Conservation (phyloP, 1,140 invertebrate genomes). For the Drosophila ambigua region DNA sequence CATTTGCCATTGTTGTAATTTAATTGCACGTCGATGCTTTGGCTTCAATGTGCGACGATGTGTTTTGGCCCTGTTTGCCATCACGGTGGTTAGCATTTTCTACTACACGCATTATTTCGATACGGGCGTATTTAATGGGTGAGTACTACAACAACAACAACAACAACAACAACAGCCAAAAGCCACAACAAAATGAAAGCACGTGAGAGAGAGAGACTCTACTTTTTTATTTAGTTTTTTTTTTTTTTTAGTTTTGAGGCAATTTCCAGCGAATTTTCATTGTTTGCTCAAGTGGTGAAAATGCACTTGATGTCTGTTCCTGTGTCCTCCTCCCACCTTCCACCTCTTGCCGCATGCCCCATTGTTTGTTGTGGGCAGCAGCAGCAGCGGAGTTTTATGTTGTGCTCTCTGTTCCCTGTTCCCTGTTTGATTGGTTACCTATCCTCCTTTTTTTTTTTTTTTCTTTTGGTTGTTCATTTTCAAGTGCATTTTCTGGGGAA, state of each 20-base stretch:
- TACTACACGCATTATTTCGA: slow-evolving; percentile 90
- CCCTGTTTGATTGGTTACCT: slow-evolving; percentile 58
- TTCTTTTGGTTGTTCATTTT: slow-evolving; percentile 27
- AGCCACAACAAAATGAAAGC: no score
- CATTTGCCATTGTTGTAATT: slow-evolving; percentile 79
- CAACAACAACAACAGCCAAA: background rate
- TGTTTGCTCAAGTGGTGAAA: slow-evolving; percentile 50
- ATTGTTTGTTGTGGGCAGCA: slow-evolving; percentile 11
- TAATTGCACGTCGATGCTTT: slow-evolving; percentile 84
- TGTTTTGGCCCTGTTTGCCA: slow-evolving; percentile 87
- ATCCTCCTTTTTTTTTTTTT: background rate
- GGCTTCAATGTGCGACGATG: slow-evolving; percentile 89
- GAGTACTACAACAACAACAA: slow-evolving; percentile 62
- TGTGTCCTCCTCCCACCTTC: slow-evolving; percentile 1
- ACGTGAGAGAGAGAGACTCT: background rate
- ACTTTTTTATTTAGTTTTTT: background rate
- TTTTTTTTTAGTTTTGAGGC: slow-evolving; percentile 12
- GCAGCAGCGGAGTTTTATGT: background rate
- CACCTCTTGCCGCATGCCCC: background rate
- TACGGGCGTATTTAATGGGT: slow-evolving; percentile 89
- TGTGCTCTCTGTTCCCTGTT: slow-evolving; percentile 49
- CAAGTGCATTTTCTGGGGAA: slow-evolving; percentile 15
- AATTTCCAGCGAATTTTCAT: slow-evolving; percentile 43
- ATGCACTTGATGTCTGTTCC: slow-evolving; percentile 28
- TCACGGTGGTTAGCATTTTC: slow-evolving; percentile 89